Percentiles rank a stretch among this genome's conserved stretches.
These are phyloP conservation scores for Trachymyrmex septentrionalis DNA, from an alignment of 1,140 invertebrate species.

Conservation along the genomic window DNA sequence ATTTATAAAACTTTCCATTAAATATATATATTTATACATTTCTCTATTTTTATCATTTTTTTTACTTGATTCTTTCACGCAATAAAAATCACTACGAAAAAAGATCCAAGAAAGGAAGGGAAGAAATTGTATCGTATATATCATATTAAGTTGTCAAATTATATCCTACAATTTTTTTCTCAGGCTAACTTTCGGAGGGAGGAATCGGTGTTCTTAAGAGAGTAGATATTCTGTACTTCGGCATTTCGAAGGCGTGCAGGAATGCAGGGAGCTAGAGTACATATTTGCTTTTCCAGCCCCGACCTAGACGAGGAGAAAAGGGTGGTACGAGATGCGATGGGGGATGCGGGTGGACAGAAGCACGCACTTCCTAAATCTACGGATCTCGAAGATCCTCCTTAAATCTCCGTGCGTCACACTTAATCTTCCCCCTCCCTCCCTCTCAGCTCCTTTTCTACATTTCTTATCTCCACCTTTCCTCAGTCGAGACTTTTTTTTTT, in stretches of 20 bases:
- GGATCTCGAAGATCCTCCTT: constrained; percentile 68
- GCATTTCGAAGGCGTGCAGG: constrained; percentile 4
- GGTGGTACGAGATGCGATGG: not conserved
- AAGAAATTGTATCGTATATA: not conserved
- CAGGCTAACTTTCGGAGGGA: constrained; percentile 14
- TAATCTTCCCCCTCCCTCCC: constrained; percentile 49
- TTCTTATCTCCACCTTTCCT: constrained; percentile 51
- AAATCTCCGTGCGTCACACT: constrained; percentile 68
- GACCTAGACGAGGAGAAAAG: constrained; percentile 20
- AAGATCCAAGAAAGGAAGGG: not conserved
- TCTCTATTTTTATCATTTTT: not conserved
- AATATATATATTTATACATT: not conserved
- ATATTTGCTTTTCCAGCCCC: constrained; percentile 71
- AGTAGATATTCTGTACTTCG: not conserved
- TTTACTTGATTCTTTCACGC: not conserved
- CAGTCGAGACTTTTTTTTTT: constrained; percentile 5
- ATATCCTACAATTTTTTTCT: not conserved
- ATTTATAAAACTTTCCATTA: constrained; percentile 13
- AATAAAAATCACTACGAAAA: not conserved
- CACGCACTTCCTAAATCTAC: constrained; percentile 76
- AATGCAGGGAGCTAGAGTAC: constrained; percentile 66
- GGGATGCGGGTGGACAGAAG: constrained; percentile 54
- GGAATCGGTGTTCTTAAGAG: constrained; percentile 39
- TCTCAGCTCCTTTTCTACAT: not conserved
- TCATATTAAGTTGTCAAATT: constrained; percentile 3